Conservation (phyloP, 2,113 vertebrate species). For the Amblyornis subalaris region DNA sequence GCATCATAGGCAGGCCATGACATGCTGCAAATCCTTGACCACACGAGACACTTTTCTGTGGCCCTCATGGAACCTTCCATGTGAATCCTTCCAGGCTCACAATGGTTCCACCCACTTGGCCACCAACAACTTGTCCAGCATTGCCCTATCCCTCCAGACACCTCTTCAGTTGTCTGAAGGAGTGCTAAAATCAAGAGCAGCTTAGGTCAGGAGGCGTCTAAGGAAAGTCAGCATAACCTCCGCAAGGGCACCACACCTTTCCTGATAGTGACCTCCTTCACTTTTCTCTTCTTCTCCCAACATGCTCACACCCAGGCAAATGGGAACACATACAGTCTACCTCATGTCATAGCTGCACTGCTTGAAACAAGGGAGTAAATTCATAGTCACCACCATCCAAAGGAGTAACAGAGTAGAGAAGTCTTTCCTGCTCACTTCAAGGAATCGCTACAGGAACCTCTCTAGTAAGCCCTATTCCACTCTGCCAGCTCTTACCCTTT, state of each 20-base stretch:
- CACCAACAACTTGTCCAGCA: not conserved
- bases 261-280: not conserved
- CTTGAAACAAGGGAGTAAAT: not conserved
- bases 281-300: not conserved
- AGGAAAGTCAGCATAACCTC: not conserved
- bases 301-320: not conserved
- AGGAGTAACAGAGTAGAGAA: not conserved
- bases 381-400: not conserved
- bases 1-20: not conserved
- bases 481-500: not conserved
- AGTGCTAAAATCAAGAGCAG: not conserved
- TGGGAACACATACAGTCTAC: not conserved
- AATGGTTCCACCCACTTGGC: rapidly evolving
- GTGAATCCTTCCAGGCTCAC: not conserved
- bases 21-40: rapidly evolving
- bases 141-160: not conserved
- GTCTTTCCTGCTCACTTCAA: not conserved
- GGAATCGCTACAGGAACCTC: not conserved
- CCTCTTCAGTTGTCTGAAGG: not conserved
- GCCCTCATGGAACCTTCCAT: not conserved
- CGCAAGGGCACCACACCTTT: not conserved
- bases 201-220: not conserved
- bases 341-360: rapidly evolving
- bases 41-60: not conserved
- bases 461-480: not conserved